Conservation (phyloP, 2,888 invertebrate genomes). For the Timema podura region DNA sequence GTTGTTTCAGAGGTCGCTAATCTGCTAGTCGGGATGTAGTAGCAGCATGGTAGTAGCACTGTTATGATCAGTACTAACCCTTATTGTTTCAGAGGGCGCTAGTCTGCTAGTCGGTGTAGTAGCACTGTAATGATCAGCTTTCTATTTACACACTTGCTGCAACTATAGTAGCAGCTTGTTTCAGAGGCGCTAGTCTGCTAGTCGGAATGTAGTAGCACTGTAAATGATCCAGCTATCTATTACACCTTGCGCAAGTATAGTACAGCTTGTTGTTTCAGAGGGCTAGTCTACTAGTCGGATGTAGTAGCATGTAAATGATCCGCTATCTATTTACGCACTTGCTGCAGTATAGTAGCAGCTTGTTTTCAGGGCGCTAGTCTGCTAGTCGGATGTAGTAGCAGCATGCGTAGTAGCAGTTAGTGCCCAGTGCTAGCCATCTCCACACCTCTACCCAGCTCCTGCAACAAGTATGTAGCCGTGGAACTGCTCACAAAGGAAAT, state of each 20-base stretch:
- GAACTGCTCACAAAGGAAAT: conserved; percentile 43
- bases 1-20: too few species aligned
- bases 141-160: too few species aligned
- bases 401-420: conserved; percentile 39
- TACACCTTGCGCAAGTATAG: too few species aligned
- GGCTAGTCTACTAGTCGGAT: conserved; percentile 38
- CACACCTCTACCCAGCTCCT: conserved; percentile 39
- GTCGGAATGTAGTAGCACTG: conserved; percentile 36
- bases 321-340: too few species aligned
- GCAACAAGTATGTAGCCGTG: conserved; percentile 42
- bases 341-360: too few species aligned
- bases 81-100: conserved; percentile 14
- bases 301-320: conserved; percentile 38
- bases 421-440: conserved; percentile 40
- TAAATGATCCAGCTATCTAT: too few species aligned
- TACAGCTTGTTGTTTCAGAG: conserved; percentile 4
- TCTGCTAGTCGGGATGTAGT: too few species aligned
- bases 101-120: conserved; percentile 31
- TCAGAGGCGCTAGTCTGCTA: conserved; percentile 16
- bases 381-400: conserved; percentile 36
- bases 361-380: conserved; percentile 12
- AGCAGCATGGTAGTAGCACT: too few species aligned
- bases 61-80: too few species aligned
- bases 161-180: too few species aligned
- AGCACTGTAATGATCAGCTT: conserved; percentile 39